phyloP scores from a whole-genome alignment of 2,888 invertebrate genomes.

The Dinocampus coccinellae region DNA sequence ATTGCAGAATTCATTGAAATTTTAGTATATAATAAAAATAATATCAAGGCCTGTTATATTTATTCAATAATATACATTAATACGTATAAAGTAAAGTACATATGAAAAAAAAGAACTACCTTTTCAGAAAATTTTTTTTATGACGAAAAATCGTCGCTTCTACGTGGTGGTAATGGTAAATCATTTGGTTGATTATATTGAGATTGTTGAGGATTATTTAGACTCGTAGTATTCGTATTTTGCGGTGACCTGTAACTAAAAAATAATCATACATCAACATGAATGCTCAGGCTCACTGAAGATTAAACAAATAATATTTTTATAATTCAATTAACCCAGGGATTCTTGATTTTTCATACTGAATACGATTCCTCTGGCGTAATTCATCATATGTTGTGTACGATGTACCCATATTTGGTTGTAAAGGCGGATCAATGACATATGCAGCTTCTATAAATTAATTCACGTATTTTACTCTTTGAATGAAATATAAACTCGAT shows the following conservation, averaged over 20 bases:
- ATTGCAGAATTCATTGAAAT: not conserved
- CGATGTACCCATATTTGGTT: not conserved
- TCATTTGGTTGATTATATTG: conserved; percentile 4
- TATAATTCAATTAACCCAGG: not conserved
- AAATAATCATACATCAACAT: not conserved
- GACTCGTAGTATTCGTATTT: not conserved
- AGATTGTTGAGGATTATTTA: conserved; percentile 2
- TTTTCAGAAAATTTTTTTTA: not conserved
- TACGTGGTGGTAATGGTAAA: not conserved
- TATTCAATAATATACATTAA: conserved; percentile 11
- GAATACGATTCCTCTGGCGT: conserved; percentile 29
- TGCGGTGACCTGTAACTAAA: not conserved
- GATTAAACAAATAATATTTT: no score
- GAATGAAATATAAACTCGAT: no score
- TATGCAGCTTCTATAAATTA: conserved; percentile 23
- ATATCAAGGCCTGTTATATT: not conserved
- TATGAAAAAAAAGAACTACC: conserved; percentile 20
- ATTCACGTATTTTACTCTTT: no score
- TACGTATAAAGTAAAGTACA: conserved; percentile 12
- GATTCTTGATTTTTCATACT: conserved; percentile 7
- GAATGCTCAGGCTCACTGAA: no score
- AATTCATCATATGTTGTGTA: conserved; percentile 32
- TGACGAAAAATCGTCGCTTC: conserved; percentile 23
- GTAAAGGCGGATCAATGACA: conserved; percentile 26
- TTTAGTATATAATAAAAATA: not conserved